Conservation (phyloP, 2,797 vertebrate genomes). For the Otolemur crassicaudatus region DNA sequence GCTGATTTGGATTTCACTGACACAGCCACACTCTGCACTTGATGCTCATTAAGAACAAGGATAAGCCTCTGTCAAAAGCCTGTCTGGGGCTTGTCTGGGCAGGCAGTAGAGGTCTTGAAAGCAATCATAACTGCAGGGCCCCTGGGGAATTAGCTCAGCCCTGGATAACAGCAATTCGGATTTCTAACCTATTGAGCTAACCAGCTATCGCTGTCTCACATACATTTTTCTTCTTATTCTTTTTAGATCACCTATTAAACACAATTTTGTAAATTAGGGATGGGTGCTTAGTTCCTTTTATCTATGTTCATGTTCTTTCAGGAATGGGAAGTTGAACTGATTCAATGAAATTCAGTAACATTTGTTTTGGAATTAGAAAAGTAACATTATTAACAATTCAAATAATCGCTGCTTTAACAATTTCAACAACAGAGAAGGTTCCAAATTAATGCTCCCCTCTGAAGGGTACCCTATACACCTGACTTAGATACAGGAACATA, state of each 20-base stretch:
- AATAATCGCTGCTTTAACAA: not conserved
- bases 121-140: not conserved
- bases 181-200: not conserved
- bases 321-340: not conserved
- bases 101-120: not conserved
- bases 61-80: not conserved
- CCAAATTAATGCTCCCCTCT: not conserved
- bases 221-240: not conserved
- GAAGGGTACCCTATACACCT: not conserved
- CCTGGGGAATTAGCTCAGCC: not conserved
- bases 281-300: not conserved
- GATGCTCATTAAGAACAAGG: not conserved
- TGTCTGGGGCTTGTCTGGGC: not conserved
- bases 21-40: not conserved
- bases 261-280: not conserved
- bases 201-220: not conserved
- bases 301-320: not conserved
- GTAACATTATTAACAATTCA: not conserved
- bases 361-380: not conserved
- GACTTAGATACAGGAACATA: not conserved
- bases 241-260: not conserved
- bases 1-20: conserved; percentile 14
- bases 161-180: not conserved
- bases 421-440: not conserved
- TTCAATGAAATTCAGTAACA: not conserved